A percentile compares a stretch with the other conserved stretches of the same genome.
Evolutionary conservation across 1,140 invertebrate species (phyloP).

Genomic region (Drosophila carrolli): DNA sequence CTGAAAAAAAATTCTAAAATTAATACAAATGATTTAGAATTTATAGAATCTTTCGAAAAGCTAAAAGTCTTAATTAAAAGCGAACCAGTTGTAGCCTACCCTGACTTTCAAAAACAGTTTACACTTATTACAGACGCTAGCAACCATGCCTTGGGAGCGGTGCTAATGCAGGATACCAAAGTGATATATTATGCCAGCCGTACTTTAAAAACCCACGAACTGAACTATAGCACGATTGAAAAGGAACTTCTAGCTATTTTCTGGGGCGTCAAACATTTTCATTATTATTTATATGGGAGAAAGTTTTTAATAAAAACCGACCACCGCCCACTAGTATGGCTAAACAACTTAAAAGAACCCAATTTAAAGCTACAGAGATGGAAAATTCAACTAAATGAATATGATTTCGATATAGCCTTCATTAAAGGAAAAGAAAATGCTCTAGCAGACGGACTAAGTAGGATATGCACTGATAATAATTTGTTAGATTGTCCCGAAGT

Average conservation of each 20-base stretch:
- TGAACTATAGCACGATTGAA: background rate
- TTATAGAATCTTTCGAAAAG: background rate
- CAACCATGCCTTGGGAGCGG: conserved; percentile 12
- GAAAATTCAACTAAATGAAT: too few relatives aligned
- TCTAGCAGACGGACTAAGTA: conserved; percentile 9
- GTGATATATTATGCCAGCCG: conserved; percentile 9
- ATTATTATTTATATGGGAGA: background rate
- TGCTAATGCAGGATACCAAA: conserved; percentile 3
- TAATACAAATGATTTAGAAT: background rate
- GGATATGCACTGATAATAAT: background rate
- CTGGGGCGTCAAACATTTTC: too few relatives aligned
- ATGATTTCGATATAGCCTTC: background rate
- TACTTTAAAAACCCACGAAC: conserved; percentile 6
- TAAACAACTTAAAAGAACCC: background rate
- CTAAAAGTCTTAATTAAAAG: background rate
- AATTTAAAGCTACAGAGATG: too few relatives aligned
- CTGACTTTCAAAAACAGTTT: background rate
- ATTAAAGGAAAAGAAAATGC: conserved; percentile 11
- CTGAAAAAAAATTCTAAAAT: background rate
- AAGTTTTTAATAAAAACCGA: conserved; percentile 3
- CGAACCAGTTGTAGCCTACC: too few relatives aligned
- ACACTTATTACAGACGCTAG: conserved; percentile 10
- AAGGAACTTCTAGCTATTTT: background rate
- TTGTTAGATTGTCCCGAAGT: background rate
- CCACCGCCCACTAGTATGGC: conserved; percentile 7